Evolutionary conservation across 2,888 invertebrate genomes (phyloP).

Genomic region (Orthosia incerta): DNA sequence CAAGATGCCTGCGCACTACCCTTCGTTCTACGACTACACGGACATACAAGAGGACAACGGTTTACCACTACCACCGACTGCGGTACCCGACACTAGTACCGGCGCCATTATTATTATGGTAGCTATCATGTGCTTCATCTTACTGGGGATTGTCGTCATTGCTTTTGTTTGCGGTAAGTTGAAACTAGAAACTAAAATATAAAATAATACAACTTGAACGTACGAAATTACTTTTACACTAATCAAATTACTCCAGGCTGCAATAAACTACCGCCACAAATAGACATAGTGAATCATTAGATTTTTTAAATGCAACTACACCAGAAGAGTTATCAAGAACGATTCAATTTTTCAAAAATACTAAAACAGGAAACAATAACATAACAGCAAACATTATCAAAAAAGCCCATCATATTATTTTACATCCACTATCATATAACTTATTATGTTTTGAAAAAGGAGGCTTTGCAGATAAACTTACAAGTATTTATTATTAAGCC

Average conservation of each 20-base stretch:
- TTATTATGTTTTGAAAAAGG: no score
- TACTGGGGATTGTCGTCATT: constrained; percentile 69
- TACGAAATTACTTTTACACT: no score
- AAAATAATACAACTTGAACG: no score
- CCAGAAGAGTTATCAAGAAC: not conserved
- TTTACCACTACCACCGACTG: constrained; percentile 71
- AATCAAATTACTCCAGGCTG: no score
- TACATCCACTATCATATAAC: no score
- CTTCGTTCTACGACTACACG: constrained; percentile 83
- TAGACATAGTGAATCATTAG: no score
- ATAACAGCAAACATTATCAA: constrained; percentile 6
- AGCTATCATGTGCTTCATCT: constrained; percentile 68
- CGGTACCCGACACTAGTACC: constrained; percentile 70
- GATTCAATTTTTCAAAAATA: not conserved
- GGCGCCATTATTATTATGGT: constrained; percentile 73
- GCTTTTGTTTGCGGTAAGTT: constrained; percentile 74
- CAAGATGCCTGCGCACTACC: constrained; percentile 84
- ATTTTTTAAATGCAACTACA: not conserved
- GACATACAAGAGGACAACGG: constrained; percentile 72
- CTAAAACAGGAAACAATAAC: not conserved
- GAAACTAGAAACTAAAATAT: no score
- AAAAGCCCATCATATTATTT: not conserved
- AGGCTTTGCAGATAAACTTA: no score
- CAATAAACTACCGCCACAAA: no score
- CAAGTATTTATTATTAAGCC: no score